phyloP scores from a whole-genome alignment of 1,140 invertebrate genomes.

The Aphelenchoides besseyi region DNA sequence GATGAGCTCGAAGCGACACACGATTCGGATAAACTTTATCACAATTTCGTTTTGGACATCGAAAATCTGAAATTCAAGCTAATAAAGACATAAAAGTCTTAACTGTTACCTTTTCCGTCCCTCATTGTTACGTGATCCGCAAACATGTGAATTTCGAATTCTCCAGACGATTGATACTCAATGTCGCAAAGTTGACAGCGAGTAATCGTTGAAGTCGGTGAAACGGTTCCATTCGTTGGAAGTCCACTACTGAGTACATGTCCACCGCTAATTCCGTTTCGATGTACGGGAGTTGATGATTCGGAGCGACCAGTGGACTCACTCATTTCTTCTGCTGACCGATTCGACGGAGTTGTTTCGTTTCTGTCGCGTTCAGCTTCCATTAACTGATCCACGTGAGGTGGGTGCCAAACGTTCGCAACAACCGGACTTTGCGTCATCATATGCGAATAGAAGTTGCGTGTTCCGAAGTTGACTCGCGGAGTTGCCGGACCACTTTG shows the following conservation, averaged over 20 bases:
- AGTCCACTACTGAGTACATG: conserved; percentile 6
- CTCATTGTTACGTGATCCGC: conserved; percentile 46
- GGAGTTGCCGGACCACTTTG: neutral
- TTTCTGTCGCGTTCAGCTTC: neutral
- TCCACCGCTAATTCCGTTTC: conserved; percentile 14
- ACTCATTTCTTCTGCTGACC: conserved; percentile 45
- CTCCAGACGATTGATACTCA: conserved; percentile 32
- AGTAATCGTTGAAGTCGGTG: conserved; percentile 33
- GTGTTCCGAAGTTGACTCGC: too few relatives aligned
- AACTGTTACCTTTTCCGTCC: conserved; percentile 41
- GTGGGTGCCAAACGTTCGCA: conserved; percentile 47
- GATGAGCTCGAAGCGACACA: conserved; percentile 35
- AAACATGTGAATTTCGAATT: conserved; percentile 44
- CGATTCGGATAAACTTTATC: conserved; percentile 46
- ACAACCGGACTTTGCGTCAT: conserved; percentile 13
- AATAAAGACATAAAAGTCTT: too few relatives aligned
- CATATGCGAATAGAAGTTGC: neutral
- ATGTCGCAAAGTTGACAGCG: conserved; percentile 36
- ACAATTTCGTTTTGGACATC: conserved; percentile 41
- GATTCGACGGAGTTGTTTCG: conserved; percentile 22
- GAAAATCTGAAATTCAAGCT: too few relatives aligned
- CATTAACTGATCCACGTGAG: conserved; percentile 33
- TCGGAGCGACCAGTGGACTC: conserved; percentile 46
- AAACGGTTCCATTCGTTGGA: conserved; percentile 9
- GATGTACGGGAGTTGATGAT: conserved; percentile 44